These are phyloP conservation scores for Apotomis capreana DNA, from an alignment of 2,888 invertebrate species.

Conservation along the genomic window DNA sequence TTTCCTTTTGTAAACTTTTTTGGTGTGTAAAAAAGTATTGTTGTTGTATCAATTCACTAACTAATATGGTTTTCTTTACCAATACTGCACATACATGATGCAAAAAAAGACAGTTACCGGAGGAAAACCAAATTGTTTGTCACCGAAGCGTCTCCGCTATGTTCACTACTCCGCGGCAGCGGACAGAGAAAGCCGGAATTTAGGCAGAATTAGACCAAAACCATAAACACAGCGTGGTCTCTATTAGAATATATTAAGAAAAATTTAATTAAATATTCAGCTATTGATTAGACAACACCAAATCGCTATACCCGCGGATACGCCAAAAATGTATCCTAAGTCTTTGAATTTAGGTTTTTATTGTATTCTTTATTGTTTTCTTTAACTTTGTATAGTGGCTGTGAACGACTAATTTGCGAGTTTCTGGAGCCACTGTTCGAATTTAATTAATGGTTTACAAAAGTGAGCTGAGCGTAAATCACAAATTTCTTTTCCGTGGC, in stretches of 20 bases:
- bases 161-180: neutral
- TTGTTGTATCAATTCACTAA: too few relatives aligned
- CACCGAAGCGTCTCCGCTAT: neutral
- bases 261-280: conserved; percentile 31
- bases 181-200: conserved; percentile 58
- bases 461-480: conserved; percentile 23
- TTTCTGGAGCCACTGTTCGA: conserved; percentile 30
- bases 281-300: conserved; percentile 29
- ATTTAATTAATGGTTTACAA: conserved; percentile 22
- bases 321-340: neutral
- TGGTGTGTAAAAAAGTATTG: too few relatives aligned
- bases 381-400: conserved; percentile 19
- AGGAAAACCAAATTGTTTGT: too few relatives aligned
- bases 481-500: conserved; percentile 32
- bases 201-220: conserved; percentile 40
- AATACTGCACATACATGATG: too few relatives aligned
- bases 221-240: conserved; percentile 50
- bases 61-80: too few relatives aligned
- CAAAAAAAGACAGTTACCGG: too few relatives aligned
- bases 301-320: neutral
- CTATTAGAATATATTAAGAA: conserved; percentile 43
- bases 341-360: neutral
- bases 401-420: conserved; percentile 44
- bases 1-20: too few relatives aligned
- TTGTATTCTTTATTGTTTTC: neutral